Evolutionary conservation across 30 jellyfish, hydroid and myxozoan genomes (phyloP).

Genomic region (Nemopilema nomurai): DNA sequence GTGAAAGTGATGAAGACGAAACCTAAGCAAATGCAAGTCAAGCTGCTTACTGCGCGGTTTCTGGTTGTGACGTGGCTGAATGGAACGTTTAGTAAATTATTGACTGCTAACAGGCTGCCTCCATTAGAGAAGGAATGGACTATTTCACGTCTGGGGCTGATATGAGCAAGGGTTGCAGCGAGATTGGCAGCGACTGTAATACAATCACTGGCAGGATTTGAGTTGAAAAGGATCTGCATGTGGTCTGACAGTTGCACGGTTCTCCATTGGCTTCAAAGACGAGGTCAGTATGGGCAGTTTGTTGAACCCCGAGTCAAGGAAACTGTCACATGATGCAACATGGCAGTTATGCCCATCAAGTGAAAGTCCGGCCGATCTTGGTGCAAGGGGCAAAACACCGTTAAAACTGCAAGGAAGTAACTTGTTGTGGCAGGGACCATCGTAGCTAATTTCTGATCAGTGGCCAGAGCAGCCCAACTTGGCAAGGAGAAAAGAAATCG

Average conservation of each 20-base stretch:
- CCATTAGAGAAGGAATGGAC: conserved; percentile 24
- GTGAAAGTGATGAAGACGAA: neutral
- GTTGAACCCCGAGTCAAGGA: conserved; percentile 44
- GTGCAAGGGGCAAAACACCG: conserved; percentile 46
- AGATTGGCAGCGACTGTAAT: neutral
- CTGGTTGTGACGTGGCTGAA: neutral
- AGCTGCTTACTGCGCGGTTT: neutral
- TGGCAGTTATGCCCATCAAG: conserved; percentile 59
- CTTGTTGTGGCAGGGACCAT: conserved; percentile 57
- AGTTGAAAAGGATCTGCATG: conserved; percentile 9
- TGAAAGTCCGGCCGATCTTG: conserved; percentile 63
- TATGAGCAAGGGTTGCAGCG: conserved; percentile 24
- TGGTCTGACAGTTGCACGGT: conserved; percentile 47
- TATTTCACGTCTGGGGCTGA: conserved; percentile 17
- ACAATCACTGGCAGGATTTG: conserved; percentile 7
- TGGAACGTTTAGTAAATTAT: neutral
- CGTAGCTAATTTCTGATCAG: neutral
- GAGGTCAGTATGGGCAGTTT: conserved; percentile 24
- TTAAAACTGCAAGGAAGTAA: neutral
- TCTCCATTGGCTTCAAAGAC: conserved; percentile 23
- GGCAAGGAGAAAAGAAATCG: conserved; percentile 1
- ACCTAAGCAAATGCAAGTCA: neutral
- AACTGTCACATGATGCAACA: conserved; percentile 5
- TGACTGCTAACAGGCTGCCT: conserved; percentile 20
- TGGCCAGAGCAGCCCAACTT: conserved; percentile 19